phyloP scores from a whole-genome alignment of 2,113 vertebrate species.

The Gyps fulvus region DNA sequence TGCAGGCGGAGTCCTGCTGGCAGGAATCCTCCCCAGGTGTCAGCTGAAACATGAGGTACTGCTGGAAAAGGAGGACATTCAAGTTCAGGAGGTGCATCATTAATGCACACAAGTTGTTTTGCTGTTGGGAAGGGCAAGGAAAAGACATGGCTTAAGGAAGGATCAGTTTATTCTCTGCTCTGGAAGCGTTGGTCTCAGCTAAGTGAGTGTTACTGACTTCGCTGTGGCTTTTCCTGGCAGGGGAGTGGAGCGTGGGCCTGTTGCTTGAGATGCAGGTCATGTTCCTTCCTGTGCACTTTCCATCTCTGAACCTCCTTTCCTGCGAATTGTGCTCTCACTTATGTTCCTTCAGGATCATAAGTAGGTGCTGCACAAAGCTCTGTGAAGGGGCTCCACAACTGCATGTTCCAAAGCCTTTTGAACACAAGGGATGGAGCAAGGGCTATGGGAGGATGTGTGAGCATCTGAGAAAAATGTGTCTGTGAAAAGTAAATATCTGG shows the following conservation, averaged over 20 bases:
- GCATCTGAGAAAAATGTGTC: background rate
- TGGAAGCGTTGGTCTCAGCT: background rate
- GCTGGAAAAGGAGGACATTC: background rate
- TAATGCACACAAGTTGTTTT: background rate
- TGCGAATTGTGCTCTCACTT: background rate
- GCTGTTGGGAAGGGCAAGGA: background rate
- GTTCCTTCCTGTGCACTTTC: background rate
- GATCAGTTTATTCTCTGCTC: background rate
- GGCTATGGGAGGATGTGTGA: background rate
- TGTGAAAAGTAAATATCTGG: background rate
- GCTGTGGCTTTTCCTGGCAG: background rate
- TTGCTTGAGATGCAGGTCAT: background rate
- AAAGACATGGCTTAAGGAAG: background rate
- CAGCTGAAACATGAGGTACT: background rate
- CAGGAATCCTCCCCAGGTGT: background rate
- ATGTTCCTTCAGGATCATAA: background rate
- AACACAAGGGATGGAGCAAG: background rate
- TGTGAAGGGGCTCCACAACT: background rate
- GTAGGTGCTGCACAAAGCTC: background rate
- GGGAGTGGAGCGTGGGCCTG: background rate
- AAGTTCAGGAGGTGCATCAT: background rate
- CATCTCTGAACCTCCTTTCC: background rate
- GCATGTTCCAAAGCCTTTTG: background rate
- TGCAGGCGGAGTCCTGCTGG: background rate
- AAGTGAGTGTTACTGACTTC: background rate